Base-by-base conservation (phyloP, 2,888 invertebrate species). In the Aphodius sticticus region DNA sequence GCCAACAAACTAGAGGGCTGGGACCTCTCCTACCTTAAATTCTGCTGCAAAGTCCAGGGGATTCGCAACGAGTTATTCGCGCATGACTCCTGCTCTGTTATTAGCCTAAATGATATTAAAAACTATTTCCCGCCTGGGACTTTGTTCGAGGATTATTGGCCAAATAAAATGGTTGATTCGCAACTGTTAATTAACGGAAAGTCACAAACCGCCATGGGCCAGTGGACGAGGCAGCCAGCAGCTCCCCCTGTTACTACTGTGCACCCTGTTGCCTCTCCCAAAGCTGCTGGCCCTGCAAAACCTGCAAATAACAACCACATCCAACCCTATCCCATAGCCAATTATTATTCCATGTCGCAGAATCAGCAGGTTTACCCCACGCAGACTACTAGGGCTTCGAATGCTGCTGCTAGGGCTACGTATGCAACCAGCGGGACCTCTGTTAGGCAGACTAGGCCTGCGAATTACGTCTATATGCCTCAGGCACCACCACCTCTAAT, bases 41-140 rank as follows among this genome's bases (percentile, higher is more conserved):
- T 97, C 89, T 97, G 97, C 90, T 97, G 97, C 90, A 97, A 97
- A 90, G 97, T 97, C 83, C 96, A 97, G 90, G 97, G 97, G 77
- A 97, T 97, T 84, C 91, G 97, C 83, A 97, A 96, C 87, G 97
- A 97, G 90, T 89, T 97, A 81, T 97, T 97, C 89, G 96, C 96
- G 16, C 96, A 96, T 91, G 96, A 97, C 87, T 95, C 96, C 12
- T 97, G 97, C 89, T 95, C 95, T 78, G 97, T 97, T 85, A 97
- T 97, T 81, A 96, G 96, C 91, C 91, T 97, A 84, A 94, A 95
- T 69, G 97, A 97, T 89, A 96, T 97, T 85, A 96, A 96, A 88
- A 95, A 95, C 88, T 97, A 97, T 87, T 97, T 97, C 86, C 96
- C 96, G 0, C 95, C 95, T 12, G 96, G 96, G 26, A 97, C 97